Evolutionary conservation across 37 sponge, comb jelly and placozoan species (phyloP).

Genomic region (Lycopodina hypogea): DNA sequence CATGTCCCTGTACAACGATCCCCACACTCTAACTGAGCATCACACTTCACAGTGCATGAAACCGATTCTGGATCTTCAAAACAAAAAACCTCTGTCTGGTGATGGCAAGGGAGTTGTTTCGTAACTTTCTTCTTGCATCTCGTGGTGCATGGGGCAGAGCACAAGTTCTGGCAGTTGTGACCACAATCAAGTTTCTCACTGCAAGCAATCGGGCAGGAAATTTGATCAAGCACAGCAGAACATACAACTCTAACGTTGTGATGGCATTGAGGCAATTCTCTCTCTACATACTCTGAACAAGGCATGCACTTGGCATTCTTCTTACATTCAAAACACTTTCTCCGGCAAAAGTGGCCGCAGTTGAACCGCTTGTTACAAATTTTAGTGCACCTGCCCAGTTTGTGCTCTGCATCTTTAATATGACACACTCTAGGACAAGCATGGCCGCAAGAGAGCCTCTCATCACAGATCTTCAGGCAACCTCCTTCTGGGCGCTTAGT

Average conservation of each 20-base stretch:
- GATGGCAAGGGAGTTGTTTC: slow-evolving; percentile 64
- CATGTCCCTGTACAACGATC: slow-evolving; percentile 77
- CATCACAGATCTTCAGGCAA: slow-evolving; percentile 53
- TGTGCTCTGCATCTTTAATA: slow-evolving; percentile 64
- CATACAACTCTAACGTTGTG: slow-evolving; percentile 52
- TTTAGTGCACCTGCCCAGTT: slow-evolving; percentile 41
- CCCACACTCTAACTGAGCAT: slow-evolving; percentile 54
- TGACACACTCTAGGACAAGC: slow-evolving; percentile 71
- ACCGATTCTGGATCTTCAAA: not conserved
- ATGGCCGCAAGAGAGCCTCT: slow-evolving; percentile 75
- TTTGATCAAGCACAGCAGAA: slow-evolving; percentile 3
- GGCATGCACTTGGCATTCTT: slow-evolving; percentile 36
- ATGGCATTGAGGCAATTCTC: slow-evolving; percentile 40
- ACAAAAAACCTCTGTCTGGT: slow-evolving; percentile 40
- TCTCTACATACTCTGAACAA: slow-evolving; percentile 52
- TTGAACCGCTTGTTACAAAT: slow-evolving; percentile 43
- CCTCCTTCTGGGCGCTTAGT: slow-evolving; percentile 81
- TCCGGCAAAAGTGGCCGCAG: slow-evolving; percentile 76
- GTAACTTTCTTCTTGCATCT: slow-evolving; percentile 27
- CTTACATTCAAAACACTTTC: slow-evolving; percentile 61
- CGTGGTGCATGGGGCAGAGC: slow-evolving; percentile 52
- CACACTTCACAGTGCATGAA: slow-evolving; percentile 21
- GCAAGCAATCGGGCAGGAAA: slow-evolving; percentile 54
- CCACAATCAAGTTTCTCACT: slow-evolving; percentile 62
- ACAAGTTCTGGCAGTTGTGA: slow-evolving; percentile 63